Evolutionary conservation across 2,888 invertebrate genomes (phyloP), one percentile per base, ranked within the genome.

Genomic region (Orthosia incerta): DNA sequence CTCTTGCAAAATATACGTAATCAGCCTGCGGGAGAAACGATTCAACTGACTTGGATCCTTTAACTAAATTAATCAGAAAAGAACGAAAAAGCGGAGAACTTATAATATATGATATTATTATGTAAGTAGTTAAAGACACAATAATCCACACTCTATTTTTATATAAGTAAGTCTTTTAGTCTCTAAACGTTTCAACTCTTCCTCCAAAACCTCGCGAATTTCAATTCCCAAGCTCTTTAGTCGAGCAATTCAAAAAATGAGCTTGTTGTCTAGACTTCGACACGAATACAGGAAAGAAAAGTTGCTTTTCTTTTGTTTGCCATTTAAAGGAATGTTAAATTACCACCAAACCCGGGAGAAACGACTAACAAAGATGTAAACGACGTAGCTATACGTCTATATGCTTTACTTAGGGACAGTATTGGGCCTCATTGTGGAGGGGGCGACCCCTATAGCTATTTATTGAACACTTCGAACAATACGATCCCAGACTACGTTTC

Each of bases 401-500:
- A 46, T 20, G 18, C 59, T 70, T 18, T 57, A 16, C 56, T 46
- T 39, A 81, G 57, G 70, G 82, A 76, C 57, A 68, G 71, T 65
- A 64, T 67, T 76, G 67, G 67, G 67, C 45, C 60, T 39, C 64
- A 82, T 81, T 81, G 82, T 55, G 50, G 13, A 79, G 71, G 63
- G 81, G n/a, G 67, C 71, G 82, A 82, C 85, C 80, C 85, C 85
- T 82, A 82, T 68, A 67, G 71, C 61, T 82, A 81, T 85, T 76
- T 82, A 81, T 82, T 82, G 71, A 82, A 76, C 80, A 85, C 85
- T 77, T 82, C 82, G 46, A 69, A 80, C 81, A 84, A 84, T 76
- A 64, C 77, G 56, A 71, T 48, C 77, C 70, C 53, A 60, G 69
- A 55, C 66, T 64, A 67, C 69, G 56, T 26, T 75, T 60, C 48